phyloP scores from a whole-genome alignment of 2,113 vertebrate genomes.

The Boulengeromyrus knoepffleri region DNA sequence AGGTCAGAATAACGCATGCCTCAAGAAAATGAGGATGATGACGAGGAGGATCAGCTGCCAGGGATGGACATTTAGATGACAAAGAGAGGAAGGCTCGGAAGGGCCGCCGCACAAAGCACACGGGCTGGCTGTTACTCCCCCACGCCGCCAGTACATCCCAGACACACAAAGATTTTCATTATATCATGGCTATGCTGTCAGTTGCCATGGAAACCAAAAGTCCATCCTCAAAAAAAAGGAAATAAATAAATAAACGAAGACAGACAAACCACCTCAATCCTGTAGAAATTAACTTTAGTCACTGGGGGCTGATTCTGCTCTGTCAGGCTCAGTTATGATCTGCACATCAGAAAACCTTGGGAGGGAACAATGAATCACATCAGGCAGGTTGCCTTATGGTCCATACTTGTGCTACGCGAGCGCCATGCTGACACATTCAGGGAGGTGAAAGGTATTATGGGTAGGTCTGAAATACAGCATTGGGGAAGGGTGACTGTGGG shows the following conservation, averaged over 20 bases:
- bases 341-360: not conserved
- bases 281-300: not conserved
- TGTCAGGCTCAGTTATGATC: not conserved
- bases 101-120: too few relatives aligned
- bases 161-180: not conserved
- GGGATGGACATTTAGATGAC: not conserved
- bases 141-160: not conserved
- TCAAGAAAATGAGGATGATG: not conserved
- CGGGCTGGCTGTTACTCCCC: not conserved
- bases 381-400: not conserved
- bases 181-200: not conserved
- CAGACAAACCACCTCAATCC: not conserved
- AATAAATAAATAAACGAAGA: not conserved
- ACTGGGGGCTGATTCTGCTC: not conserved
- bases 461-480: not conserved
- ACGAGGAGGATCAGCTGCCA: not conserved
- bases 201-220: not conserved
- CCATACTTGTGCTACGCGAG: not conserved
- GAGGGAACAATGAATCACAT: not conserved
- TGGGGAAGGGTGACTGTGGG: not conserved
- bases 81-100: not conserved
- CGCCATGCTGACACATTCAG: not conserved
- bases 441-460: not conserved
- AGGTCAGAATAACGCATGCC: not conserved
- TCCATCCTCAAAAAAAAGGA: not conserved